Base-by-base conservation (phyloP, 2,888 invertebrate species). In the Anthrax anthrax region DNA sequence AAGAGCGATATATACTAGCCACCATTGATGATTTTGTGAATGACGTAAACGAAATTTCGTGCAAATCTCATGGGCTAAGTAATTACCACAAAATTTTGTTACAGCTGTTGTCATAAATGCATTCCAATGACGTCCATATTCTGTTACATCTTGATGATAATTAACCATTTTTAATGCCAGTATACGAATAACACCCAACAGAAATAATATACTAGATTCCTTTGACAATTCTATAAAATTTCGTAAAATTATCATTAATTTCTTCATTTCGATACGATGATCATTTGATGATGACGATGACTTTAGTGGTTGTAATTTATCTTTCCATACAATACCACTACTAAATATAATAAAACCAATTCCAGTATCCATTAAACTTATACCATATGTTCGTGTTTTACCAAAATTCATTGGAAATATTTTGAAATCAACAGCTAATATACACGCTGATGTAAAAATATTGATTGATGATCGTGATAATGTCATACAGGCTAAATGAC, bases 91-190 rank as follows among this genome's bases (percentile, higher is more conserved):
- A 2, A 89, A 62, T 68, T 88, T 91, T 17, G 90, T 81, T 37
- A 81, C 68, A 3, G 88, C 91, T 47, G 99, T 69, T 0, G 95
- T 96, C 54, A 94, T 81, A 66, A 97, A 98, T 64, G 99, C 99
- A 68, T 99, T 98, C 89, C 96, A 94, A 65, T 98, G 96, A 0
- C 83, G 75, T 0, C 98, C 98, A 72, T 99, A 98, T 64, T 98
- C 98, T 0, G 84, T 78, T 0, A 86, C 77, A 64, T 91, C 87
- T 57, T 86, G 84, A 47, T 88, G 85, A 64, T 98, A 97, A 54
- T 84, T 77, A 2, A 83, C 68, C 38, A 77, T 63, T 57, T 76
- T 72, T 3, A 71, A 76, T 1, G 82, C 62, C 16, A 80, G 44
- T 53, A 75, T 79, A 50, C 88, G 73, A 0, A 69, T 70, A 2